Base-by-base conservation (phyloP, 2,888 invertebrate species). In the Lymantria dispar region DNA sequence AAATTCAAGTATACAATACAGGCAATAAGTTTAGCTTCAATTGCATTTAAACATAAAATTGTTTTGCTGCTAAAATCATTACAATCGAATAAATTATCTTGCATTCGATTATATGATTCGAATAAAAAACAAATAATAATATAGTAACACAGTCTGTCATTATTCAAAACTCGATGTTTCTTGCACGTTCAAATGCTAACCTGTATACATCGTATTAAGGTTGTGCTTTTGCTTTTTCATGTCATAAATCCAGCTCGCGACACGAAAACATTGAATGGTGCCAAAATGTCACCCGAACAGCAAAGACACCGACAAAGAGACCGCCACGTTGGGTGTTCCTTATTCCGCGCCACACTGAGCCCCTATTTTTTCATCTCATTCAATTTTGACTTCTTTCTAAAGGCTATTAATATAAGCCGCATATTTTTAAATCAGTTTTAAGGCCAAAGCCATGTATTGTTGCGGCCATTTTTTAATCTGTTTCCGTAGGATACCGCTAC, bases 381-480 rank as follows among this genome's bases (percentile, higher is more conserved):
- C 90, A 90, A 90, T 91, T 90, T 89, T 89, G 90, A 90, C 90
- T 91, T 88, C 88, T 90, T 85, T 88, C 89, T 88, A 90, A 88
- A 87, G 85, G 88, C 86, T 89, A 90, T 90, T 90, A 91, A 91
- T 90, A 87, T 86, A 87, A 89, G 89, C 85, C 85, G 82, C 83
- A 87, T 90, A 90, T 89, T 89, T 88, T 82, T 78, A 87, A 84
- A 83, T 83, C 86, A 81, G 85, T 84, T 80, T 85, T 88, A 78
- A 81, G 78, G 78, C 79, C 79, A 83, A 86, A 87, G 87, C 83
- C 80, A 70, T 65, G 83, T 77, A 88, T 90, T 91, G 90, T 90
- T 85, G 70, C 65, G 76, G 71, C 67, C 59, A 76, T 84, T 90
- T 87, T 88, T 90, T 90, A 90, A 89, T 89, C 84, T 85, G 87